Evolutionary conservation across 92 coral and sea anemone species (phyloP), one percentile per base, ranked within the genome.

Genomic region (Anthopleura xanthogrammica): DNA sequence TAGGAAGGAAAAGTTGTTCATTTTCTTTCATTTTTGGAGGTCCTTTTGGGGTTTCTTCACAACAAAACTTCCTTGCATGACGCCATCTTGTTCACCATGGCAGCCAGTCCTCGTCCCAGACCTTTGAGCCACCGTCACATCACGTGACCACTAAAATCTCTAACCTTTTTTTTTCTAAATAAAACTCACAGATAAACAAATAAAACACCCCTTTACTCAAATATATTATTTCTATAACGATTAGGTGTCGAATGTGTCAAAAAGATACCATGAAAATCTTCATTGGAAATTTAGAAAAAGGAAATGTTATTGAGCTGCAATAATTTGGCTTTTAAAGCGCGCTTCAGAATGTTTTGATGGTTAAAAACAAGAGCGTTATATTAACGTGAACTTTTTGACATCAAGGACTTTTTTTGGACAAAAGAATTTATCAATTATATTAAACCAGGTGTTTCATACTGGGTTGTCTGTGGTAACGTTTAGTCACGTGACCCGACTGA

Each of bases 81-180:
- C 92, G 92, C 92, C 92, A 89, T 89, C 87, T 89, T 89, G 72
- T 85, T 83, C 82, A 81, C 92, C 85, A 82, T 82, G 92, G 83
- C 85, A 82, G 85, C 89, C 68, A 85, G 79, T 71, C 70, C 70
- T 85, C n/a, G 88, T 29, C 5, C 88, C 68, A 91, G 75, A 40
- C 85, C 82, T 36, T 46, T 46, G 50, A 46, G 50, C 50, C 81
- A 55, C 70, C 41, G 79, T 73, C 52, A 60, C 73, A 23, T 80
- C 83, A 86, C 87, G 83, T 52, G 92, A 86, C 81, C 14, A 16
- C 60, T 3, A 23, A 40, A 58, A 12, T 11, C 11, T 57, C 41
- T 50, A 9, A 19, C 29, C 36, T 62, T 19, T 62, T 58, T 58
- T 58, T 19, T 14, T 7, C 8, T 58, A 4, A 58, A 50, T 1